Base-by-base conservation (phyloP, 2,888 invertebrate species). In the Neoascia interrupta region DNA sequence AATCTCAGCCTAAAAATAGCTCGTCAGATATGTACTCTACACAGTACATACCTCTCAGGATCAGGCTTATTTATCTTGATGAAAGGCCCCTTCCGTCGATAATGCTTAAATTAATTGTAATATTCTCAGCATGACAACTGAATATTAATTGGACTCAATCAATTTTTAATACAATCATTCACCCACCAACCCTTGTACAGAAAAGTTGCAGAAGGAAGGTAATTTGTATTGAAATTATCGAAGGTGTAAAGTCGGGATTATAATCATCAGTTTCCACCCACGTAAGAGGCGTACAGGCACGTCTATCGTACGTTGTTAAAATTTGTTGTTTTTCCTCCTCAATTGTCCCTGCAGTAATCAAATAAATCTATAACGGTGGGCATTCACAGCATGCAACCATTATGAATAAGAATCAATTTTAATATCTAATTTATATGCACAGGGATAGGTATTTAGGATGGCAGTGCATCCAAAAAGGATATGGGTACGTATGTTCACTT, bases 141-240 rank as follows among this genome's bases (percentile, higher is more conserved):
- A 87, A 87, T 87, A 87, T 87, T 87, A 87, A 87, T 87, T 87
- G 87, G 84, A 87, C 85, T 84, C 87, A 87, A 87, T 87, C 87
- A 87, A 87, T 87, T 87, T 84, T 86, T 86, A 81, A 75, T 56
- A 41, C 47, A 51, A 39, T 47, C 16, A 28, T 26, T 15, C 41
- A 53, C 13, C 16, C 54, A 6, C 37, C 18, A 16, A n/a, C 21
- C 11, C 3, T 23, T 5, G 11, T 10, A 16, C 15, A 10, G n/a
- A n/a, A n/a, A n/a, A n/a, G n/a, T n/a, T n/a, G n/a, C n/a, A n/a
- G n/a, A n/a, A n/a, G n/a, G n/a, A n/a, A n/a, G n/a, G n/a, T n/a
- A n/a, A n/a, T n/a, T n/a, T n/a, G n/a, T n/a, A n/a, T n/a, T n/a
- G 56, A 43, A 5, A 3, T 15, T 64, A 41, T 34, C 4, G 5